Conservation (phyloP, 2,888 invertebrate species). For the Archaeoteleia sp. region DNA sequence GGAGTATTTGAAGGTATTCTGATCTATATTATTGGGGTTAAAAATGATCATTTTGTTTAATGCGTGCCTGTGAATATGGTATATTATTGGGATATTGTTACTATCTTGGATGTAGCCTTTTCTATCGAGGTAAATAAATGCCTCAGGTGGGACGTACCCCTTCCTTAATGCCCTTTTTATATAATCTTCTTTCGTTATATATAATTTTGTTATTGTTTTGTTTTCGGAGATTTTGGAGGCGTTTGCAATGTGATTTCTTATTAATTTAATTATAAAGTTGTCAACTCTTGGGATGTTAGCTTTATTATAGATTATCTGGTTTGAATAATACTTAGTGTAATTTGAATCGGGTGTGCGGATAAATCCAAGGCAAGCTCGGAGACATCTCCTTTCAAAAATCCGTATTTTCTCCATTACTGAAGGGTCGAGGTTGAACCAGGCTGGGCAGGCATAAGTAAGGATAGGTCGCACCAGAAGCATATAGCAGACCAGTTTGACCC, state of each 20-base stretch:
- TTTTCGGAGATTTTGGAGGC: too few relatives aligned
- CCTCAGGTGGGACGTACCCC: too few relatives aligned
- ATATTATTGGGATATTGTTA: too few relatives aligned
- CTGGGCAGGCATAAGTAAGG: conserved; percentile 44
- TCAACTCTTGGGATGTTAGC: conserved; percentile 27
- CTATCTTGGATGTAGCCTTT: too few relatives aligned
- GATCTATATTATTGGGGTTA: too few relatives aligned
- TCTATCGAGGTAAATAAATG: too few relatives aligned
- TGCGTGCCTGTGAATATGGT: too few relatives aligned
- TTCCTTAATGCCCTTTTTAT: neutral
- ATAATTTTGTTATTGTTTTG: too few relatives aligned
- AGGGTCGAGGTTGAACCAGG: conserved; percentile 48
- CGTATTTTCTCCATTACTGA: conserved; percentile 43
- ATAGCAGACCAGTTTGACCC: conserved; percentile 50
- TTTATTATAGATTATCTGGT: conserved; percentile 12
- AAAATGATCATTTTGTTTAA: too few relatives aligned
- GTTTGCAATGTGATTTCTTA: conserved; percentile 12
- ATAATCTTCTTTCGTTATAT: neutral
- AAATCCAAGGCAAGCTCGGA: conserved; percentile 32
- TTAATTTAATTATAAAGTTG: conserved; percentile 14
- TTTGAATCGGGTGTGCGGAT: conserved; percentile 2
- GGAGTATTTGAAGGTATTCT: neutral
- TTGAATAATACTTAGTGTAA: conserved; percentile 9
- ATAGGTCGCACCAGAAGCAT: conserved; percentile 46
- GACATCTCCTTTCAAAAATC: conserved; percentile 48